Conservation (phyloP, 2,113 vertebrate species). For the Syngnathus typhle region DNA sequence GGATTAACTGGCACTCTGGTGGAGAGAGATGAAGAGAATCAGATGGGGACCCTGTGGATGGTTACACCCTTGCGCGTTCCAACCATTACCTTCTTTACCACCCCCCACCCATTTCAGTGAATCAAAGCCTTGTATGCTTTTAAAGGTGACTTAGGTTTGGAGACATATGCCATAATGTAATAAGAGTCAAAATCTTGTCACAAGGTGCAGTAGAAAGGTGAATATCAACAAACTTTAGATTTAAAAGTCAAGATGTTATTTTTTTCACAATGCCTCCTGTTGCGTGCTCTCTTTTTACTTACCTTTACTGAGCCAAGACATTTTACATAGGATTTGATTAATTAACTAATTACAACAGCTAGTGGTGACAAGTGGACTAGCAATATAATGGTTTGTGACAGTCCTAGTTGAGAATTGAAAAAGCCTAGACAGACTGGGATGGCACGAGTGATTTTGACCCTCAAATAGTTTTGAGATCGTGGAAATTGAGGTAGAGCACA, state of each 20-base stretch:
- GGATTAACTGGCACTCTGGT: conserved; percentile 71
- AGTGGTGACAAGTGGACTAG: too few species aligned
- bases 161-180: not conserved
- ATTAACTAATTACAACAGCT: too few species aligned
- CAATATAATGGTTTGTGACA: too few species aligned
- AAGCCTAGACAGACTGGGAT: too few species aligned
- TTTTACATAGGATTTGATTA: not conserved
- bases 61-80: conserved; percentile 42
- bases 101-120: not conserved
- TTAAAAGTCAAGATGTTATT: not conserved
- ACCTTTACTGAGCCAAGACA: too few species aligned
- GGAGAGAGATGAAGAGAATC: conserved; percentile 61
- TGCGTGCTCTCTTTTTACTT: not conserved
- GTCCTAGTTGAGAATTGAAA: too few species aligned
- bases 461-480: not conserved
- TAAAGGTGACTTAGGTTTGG: not conserved
- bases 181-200: not conserved
- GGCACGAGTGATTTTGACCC: not conserved
- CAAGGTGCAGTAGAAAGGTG: not conserved
- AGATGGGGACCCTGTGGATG: conserved; percentile 46
- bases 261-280: conserved; percentile 6
- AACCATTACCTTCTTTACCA: conserved; percentile 14
- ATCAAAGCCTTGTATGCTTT: conserved; percentile 15
- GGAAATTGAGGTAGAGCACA: not conserved
- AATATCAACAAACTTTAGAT: not conserved